A percentile compares a stretch with the other conserved stretches of the same genome.
Conservation (phyloP, 2,113 vertebrate genomes). For the Sterna hirundo region DNA sequence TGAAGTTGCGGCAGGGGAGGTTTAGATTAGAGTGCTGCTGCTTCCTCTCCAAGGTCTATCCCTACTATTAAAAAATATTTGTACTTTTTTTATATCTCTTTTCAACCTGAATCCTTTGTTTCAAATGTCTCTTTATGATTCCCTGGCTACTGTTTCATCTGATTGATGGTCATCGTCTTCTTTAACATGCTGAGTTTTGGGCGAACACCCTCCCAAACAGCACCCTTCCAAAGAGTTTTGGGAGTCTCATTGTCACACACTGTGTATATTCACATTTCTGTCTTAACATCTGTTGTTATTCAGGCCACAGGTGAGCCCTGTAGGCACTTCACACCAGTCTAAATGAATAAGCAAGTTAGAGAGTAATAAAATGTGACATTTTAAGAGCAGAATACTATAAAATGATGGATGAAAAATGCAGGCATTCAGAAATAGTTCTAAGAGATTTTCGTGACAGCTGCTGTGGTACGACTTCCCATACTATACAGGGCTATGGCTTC, state of each 20-base stretch:
- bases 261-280: not conserved
- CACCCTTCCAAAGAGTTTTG: not conserved
- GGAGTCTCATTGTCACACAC: not conserved
- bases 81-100: not conserved
- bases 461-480: not conserved
- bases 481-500: not conserved
- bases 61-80: not conserved
- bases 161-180: not conserved
- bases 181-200: not conserved
- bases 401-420: not conserved
- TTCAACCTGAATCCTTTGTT: not conserved
- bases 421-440: not conserved
- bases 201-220: not conserved
- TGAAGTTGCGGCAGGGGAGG: no score
- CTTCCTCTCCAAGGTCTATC: not conserved
- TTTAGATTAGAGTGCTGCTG: not conserved
- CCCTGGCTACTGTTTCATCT: not conserved
- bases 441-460: not conserved
- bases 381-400: constrained; percentile 12
- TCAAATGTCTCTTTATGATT: not conserved
- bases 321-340: not conserved
- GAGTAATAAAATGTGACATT: not conserved
- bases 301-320: not conserved
- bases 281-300: constrained; percentile 5
- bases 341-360: not conserved